Base-by-base conservation (phyloP, 2,888 invertebrate genomes). In the Eristalis arbustorum region DNA sequence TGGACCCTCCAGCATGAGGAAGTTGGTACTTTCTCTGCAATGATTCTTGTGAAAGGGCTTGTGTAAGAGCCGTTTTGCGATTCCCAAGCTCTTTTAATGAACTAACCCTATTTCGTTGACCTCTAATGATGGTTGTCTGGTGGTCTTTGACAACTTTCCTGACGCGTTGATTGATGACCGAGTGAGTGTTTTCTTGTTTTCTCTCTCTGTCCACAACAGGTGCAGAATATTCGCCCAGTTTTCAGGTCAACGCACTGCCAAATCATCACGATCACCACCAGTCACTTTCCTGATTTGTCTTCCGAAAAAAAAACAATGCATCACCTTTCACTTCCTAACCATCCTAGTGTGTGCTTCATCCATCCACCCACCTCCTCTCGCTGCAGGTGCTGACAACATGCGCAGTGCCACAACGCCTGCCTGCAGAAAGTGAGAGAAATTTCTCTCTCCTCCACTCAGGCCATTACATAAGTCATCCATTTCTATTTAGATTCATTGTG, bases 401-500 rank as follows among this genome's bases (percentile, higher is more conserved):
- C 4, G n/a, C n/a, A 6, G n/a, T 49, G 49, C 49, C 49, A 18
- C 18, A 49, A 49, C 49, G 49, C 49, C 42, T 37, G 11, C 63
- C n/a, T n/a, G n/a, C n/a, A n/a, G n/a, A n/a, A n/a, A n/a, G n/a
- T n/a, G n/a, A n/a, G n/a, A n/a, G n/a, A n/a, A n/a, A n/a, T 76
- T 75, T 84, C 56, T 49, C n/a, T 75, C 80, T 57, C n/a, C 25
- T 59, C 25, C 4, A 2, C 25, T 40, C 67, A 28, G 37, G 37
- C 22, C 28, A 42, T 81, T 85, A 85, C 77, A 77, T 74, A 85
- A 85, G 73, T 22, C 67, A 72, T 84, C 66, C 34, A 61, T 63
- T 75, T 25, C 59, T 61, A 69, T 82, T 72, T 56, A 40, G 71
- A 74, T 75, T 76, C 71, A 84, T 80, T 84, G 84, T 84, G 81